phyloP scores from a whole-genome alignment of 2,797 vertebrate species.

The Gallinago nigripennis region DNA sequence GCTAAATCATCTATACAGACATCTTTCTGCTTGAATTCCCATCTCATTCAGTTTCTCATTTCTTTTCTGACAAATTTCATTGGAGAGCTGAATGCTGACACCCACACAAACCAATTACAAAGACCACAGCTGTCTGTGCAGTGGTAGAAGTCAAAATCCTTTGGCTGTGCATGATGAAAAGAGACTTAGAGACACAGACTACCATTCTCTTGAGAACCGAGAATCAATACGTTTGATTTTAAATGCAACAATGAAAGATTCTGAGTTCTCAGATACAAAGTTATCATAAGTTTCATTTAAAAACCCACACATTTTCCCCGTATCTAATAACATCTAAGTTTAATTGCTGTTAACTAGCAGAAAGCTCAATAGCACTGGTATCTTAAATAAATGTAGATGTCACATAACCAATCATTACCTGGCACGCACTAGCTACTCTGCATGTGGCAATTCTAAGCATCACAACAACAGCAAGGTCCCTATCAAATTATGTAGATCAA shows the following conservation, averaged over 20 bases:
- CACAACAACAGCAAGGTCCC: background rate
- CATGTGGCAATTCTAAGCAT: background rate
- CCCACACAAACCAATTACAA: constrained; percentile 14
- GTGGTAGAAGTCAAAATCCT: background rate
- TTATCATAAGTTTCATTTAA: background rate
- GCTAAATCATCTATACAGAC: constrained; percentile 32
- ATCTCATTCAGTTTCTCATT: constrained; percentile 20
- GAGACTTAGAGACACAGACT: background rate
- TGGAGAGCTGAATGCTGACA: constrained; percentile 16
- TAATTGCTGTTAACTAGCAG: background rate
- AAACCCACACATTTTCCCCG: background rate
- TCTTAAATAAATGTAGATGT: background rate
- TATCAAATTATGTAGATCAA: background rate
- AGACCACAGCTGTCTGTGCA: background rate
- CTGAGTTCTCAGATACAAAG: background rate
- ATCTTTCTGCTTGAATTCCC: constrained; percentile 52
- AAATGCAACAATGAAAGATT: background rate
- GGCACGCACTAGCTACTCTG: background rate
- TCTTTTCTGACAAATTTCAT: constrained; percentile 25
- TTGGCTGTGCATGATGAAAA: background rate
- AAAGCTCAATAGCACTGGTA: background rate
- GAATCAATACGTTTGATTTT: background rate
- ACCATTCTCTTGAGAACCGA: background rate
- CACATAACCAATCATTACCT: background rate
- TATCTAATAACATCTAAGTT: background rate